Percentiles rank a stretch among this genome's conserved stretches.
Evolutionary conservation across 2,797 vertebrate species (phyloP).

Genomic region (Rhynchotus rufescens): DNA sequence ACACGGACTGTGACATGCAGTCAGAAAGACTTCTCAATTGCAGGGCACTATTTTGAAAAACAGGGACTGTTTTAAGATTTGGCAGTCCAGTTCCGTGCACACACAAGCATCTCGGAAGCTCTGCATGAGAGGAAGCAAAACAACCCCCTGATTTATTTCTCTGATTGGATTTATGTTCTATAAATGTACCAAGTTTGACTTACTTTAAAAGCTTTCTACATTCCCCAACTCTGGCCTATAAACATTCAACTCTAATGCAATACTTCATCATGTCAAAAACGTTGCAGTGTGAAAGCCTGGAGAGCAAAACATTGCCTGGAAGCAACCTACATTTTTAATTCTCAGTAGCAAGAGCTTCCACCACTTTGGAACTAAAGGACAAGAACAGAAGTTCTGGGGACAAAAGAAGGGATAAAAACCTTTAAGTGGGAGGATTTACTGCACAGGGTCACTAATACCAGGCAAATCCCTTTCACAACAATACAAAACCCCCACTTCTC

Average conservation of each 20-base stretch:
- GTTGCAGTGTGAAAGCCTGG: background rate
- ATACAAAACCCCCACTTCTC: background rate
- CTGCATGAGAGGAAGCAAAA: background rate
- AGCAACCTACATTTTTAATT: background rate
- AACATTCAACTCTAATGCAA: background rate
- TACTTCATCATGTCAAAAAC: background rate
- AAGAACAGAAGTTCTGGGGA: background rate
- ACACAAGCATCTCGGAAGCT: background rate
- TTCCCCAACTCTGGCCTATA: background rate
- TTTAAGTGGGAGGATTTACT: background rate
- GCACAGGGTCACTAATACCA: background rate
- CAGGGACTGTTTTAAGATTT: background rate
- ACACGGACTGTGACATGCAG: background rate
- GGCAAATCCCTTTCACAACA: background rate
- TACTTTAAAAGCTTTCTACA: background rate
- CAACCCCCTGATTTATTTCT: background rate
- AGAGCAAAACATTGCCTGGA: background rate
- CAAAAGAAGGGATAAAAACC: background rate
- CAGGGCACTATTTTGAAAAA: background rate
- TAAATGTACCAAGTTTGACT: background rate
- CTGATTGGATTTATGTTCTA: background rate
- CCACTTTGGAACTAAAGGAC: background rate
- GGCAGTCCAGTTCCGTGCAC: background rate
- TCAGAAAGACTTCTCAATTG: background rate
- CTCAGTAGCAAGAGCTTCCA: background rate